Conservation (phyloP, 2,888 invertebrate species). For the Drosophila longiperda region DNA sequence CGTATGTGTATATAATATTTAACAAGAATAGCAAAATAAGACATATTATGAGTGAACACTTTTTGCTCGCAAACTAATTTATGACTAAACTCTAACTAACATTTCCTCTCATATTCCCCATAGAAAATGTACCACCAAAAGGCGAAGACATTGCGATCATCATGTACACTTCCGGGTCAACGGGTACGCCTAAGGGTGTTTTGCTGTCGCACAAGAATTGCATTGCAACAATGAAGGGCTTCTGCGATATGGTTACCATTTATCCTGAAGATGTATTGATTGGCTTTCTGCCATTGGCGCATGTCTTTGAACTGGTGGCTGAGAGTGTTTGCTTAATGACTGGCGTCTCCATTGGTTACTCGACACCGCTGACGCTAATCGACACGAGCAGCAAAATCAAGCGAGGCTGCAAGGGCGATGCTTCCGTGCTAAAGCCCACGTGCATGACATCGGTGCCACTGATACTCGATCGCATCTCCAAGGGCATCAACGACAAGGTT, state of each 20-base stretch:
- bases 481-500: slow-evolving; percentile 98
- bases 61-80: not conserved
- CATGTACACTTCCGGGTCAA: slow-evolving; percentile 99
- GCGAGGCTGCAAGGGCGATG: slow-evolving; percentile 97
- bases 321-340: slow-evolving; percentile 93
- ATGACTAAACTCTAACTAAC: not conserved
- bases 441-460: slow-evolving; percentile 99
- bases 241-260: slow-evolving; percentile 91
- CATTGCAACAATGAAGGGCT: slow-evolving; percentile 91
- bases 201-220: slow-evolving; percentile 93
- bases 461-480: slow-evolving; percentile 98
- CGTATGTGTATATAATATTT: not conserved
- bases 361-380: slow-evolving; percentile 96
- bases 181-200: slow-evolving; percentile 97
- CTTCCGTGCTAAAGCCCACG: slow-evolving; percentile 95
- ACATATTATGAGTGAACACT: not conserved
- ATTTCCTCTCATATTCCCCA: not conserved
- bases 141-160: slow-evolving; percentile 95
- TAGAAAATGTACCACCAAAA: slow-evolving; percentile 88
- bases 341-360: slow-evolving; percentile 98
- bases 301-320: slow-evolving; percentile 98
- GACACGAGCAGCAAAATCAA: slow-evolving; percentile 98
- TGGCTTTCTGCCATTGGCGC: slow-evolving; percentile 97
- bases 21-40: not conserved
- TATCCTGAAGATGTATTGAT: slow-evolving; percentile 92